phyloP scores from a whole-genome alignment of 2,888 invertebrate species.

The Lasius platythorax region DNA sequence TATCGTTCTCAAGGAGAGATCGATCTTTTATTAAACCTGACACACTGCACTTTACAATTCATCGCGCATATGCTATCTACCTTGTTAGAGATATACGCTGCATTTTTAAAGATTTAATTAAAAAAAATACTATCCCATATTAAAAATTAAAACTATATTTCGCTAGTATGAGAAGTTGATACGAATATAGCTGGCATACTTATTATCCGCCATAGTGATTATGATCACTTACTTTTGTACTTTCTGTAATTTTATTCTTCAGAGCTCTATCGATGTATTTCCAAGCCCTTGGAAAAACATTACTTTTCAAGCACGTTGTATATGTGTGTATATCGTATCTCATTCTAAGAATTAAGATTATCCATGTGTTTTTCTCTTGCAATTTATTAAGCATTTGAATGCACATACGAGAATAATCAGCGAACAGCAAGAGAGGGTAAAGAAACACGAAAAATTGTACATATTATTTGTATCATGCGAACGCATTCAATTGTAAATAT shows the following conservation, averaged over 20 bases:
- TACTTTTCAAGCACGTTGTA: conserved; percentile 19
- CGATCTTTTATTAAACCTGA: conserved; percentile 3
- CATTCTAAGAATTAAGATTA: conserved; percentile 4
- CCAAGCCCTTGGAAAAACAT: not conserved
- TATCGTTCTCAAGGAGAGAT: not conserved
- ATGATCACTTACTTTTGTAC: not conserved
- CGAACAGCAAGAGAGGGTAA: not conserved
- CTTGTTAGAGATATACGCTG: not conserved
- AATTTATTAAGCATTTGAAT: conserved; percentile 24
- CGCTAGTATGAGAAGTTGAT: not conserved
- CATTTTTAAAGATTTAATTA: not conserved
- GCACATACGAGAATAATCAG: not conserved
- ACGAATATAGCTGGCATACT: not conserved
- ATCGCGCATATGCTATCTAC: not conserved
- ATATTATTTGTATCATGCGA: conserved; percentile 55
- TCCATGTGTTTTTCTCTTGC: not conserved
- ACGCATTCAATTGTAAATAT: conserved; percentile 68
- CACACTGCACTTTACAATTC: not conserved
- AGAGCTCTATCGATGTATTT: not conserved
- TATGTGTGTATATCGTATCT: not conserved
- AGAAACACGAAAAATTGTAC: conserved; percentile 51
- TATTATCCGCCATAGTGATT: not conserved
- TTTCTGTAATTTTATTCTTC: not conserved
- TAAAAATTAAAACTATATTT: not conserved
- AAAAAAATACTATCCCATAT: not conserved